Evolutionary conservation across 2,113 vertebrate species (phyloP).

Genomic region (Ellobius talpinus): DNA sequence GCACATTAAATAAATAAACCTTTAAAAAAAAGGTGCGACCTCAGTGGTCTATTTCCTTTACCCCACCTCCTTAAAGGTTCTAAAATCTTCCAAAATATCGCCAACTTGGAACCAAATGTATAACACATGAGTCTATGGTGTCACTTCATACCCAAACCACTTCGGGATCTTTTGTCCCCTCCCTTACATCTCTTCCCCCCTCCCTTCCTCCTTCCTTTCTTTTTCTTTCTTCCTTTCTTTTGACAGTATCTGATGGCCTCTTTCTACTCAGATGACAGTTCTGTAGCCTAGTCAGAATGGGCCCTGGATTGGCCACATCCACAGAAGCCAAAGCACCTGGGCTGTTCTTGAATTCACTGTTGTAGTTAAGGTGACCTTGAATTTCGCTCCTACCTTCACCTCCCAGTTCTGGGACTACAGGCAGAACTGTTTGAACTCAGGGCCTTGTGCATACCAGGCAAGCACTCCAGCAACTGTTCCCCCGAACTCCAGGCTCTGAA

Average conservation of each 20-base stretch:
- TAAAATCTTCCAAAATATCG: not conserved
- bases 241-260: not conserved
- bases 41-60: not conserved
- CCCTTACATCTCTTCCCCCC: not conserved
- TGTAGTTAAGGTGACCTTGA: not conserved
- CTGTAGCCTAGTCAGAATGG: not conserved
- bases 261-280: not conserved
- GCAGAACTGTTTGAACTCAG: not conserved
- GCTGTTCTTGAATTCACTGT: not conserved
- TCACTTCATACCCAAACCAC: not conserved
- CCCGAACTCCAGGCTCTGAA: too few species aligned
- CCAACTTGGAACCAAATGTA: not conserved
- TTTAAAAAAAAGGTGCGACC: not conserved
- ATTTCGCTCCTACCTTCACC: not conserved
- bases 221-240: not conserved
- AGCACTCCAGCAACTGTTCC: not conserved
- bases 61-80: not conserved
- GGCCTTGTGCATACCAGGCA: not conserved
- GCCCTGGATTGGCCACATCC: not conserved
- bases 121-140: not conserved
- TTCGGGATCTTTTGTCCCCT: not conserved
- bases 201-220: not conserved
- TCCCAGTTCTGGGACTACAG: not conserved
- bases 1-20: too few species aligned
- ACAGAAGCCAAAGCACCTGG: not conserved